phyloP scores from a whole-genome alignment of 2,113 vertebrate genomes.

The Pteropus alecto region DNA sequence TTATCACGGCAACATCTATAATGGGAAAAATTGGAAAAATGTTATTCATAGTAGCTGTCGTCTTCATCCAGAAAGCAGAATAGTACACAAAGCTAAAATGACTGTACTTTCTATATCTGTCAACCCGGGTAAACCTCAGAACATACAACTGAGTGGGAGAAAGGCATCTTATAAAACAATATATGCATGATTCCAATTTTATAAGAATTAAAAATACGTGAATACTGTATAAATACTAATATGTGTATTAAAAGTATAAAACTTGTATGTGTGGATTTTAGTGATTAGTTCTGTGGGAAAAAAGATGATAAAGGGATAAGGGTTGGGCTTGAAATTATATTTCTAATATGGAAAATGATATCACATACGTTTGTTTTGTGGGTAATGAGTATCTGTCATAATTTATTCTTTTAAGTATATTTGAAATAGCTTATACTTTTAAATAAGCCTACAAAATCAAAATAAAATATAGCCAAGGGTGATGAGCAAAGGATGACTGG shows the following conservation, averaged over 20 bases:
- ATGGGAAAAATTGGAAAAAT: not conserved
- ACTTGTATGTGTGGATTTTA: not conserved
- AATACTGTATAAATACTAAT: not conserved
- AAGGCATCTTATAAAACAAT: not conserved
- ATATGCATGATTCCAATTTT: not conserved
- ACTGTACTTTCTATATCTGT: not conserved
- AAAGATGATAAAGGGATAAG: not conserved
- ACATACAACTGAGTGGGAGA: not conserved
- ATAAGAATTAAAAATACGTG: not conserved
- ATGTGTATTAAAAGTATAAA: not conserved
- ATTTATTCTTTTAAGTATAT: conserved; percentile 16
- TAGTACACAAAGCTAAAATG: not conserved
- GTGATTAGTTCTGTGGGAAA: not conserved
- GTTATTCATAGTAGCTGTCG: not conserved
- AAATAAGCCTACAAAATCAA: not conserved
- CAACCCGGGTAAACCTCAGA: not conserved
- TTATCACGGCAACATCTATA: not conserved
- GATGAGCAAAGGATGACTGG: not conserved
- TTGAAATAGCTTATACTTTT: not conserved
- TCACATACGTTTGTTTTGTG: not conserved
- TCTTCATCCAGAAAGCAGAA: not conserved
- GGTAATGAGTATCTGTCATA: not conserved
- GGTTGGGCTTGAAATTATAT: not conserved
- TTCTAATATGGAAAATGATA: not conserved
- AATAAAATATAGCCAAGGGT: not conserved